Percentiles rank a stretch among this genome's conserved stretches.
Conservation (phyloP, 2,113 vertebrate species). For the Trichomycterus rosablanca region DNA sequence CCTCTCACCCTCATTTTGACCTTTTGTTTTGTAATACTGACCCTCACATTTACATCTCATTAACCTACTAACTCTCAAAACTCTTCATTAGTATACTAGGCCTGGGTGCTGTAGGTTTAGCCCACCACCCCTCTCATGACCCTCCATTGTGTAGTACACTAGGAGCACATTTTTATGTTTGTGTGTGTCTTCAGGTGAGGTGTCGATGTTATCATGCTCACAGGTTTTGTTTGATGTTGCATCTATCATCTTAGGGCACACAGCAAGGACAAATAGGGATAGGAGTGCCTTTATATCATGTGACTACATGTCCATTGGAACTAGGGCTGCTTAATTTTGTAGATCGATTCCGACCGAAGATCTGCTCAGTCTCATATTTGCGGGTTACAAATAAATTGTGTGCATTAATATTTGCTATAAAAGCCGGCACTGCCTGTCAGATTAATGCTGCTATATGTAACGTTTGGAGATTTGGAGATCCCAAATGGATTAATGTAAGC, state of each 20-base stretch:
- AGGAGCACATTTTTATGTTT: conserved; percentile 36
- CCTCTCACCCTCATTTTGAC: conserved; percentile 32
- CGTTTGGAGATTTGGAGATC: no score
- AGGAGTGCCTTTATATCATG: neutral
- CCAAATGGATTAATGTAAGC: no score
- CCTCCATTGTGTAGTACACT: conserved; percentile 41
- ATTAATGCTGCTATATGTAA: no score
- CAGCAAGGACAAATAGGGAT: conserved; percentile 41
- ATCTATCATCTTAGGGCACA: conserved; percentile 25
- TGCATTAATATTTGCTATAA: no score
- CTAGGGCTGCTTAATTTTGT: no score
- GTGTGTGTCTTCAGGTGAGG: conserved; percentile 24
- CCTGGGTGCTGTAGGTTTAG: conserved; percentile 21
- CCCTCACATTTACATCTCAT: conserved; percentile 27
- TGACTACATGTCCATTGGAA: neutral
- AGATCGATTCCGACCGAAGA: no score
- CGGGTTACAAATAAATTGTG: no score
- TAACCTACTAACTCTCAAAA: conserved; percentile 24
- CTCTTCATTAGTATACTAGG: conserved; percentile 2
- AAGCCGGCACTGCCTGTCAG: no score
- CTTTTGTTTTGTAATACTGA: conserved; percentile 47
- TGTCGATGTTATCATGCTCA: conserved; percentile 14
- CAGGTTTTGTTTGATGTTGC: conserved; percentile 18
- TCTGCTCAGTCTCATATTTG: no score
- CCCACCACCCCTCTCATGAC: conserved; percentile 7